Conservation (phyloP, 2,797 vertebrate genomes). For the Micromesistius poutassou region DNA sequence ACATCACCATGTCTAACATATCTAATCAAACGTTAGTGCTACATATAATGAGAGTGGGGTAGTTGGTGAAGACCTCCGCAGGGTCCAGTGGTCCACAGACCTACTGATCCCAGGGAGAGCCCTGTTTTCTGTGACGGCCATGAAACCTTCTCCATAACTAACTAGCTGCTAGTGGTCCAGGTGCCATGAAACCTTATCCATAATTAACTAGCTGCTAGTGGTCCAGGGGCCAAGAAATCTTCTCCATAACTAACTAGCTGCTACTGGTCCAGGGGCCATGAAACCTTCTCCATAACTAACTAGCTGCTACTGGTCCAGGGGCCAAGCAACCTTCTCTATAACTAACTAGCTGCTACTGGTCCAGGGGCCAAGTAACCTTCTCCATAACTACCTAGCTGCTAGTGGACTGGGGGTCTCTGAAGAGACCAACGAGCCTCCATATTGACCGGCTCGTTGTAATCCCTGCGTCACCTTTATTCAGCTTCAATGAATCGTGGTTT, state of each 20-base stretch:
- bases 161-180: too few relatives aligned
- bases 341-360: too few relatives aligned
- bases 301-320: too few relatives aligned
- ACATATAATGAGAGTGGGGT: too few relatives aligned
- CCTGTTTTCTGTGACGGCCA: not conserved
- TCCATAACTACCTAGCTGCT: too few relatives aligned
- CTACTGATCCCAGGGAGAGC: not conserved
- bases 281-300: too few relatives aligned
- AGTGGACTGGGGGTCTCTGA: too few relatives aligned
- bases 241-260: not conserved
- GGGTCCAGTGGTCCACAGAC: not conserved
- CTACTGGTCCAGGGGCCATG: too few relatives aligned
- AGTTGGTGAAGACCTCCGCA: not conserved
- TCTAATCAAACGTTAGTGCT: not conserved
- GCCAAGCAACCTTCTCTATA: too few relatives aligned
- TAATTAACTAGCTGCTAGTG: not conserved
- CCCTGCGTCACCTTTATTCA: not conserved
- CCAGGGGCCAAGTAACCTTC: too few relatives aligned
- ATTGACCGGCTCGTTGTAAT: not conserved
- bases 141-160: not conserved
- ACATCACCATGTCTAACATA: not conserved
- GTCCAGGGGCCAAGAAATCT: not conserved
- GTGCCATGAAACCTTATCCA: not conserved
- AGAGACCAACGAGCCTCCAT: not conserved
- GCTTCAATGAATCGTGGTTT: not conserved